Evolutionary conservation across 2,888 invertebrate genomes (phyloP), one percentile per base, ranked within the genome.

Genomic region (Acanthosepion pharaonis): DNA sequence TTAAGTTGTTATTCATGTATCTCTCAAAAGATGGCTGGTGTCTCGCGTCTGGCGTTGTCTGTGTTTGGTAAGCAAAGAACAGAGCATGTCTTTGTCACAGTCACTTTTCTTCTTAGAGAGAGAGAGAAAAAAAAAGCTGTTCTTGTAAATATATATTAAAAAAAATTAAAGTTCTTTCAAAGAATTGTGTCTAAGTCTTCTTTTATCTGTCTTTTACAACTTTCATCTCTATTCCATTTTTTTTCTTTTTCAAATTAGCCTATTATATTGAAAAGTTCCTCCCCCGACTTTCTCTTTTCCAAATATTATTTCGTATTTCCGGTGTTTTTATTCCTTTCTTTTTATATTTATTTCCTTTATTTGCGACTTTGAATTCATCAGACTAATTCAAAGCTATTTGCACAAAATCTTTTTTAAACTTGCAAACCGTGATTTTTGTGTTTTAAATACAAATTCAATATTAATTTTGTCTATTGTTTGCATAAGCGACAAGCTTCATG

Each of bases 351-450:
- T 78, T 78, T 78, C n/a, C 11, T 33, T 78, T 78, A 33, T 33
- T 78, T 78, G n/a, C 15, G n/a, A 78, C 4, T 78, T 33, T 78
- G n/a, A 78, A 78, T 78, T 78, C 78, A 78, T 78, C 78, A 78
- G n/a, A 78, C 78, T 78, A 78, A 78, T 78, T 78, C 78, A 78
- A 78, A 78, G 78, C n/a, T 78, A 33, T 78, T 78, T 78, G 78
- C 78, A 78, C 33, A 78, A 78, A 78, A 11, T 78, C 78, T 78
- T 78, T 78, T 78, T n/a, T 8, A 78, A 78, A 78, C 33, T 78
- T 33, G 78, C n/a, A 78, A 78, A 78, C 78, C 18, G 15, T 11
- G 15, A 78, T 78, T 78, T 78, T 78, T 78, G 78, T 33, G 78
- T 33, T 78, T 28, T 78, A n/a, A n/a, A 78, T 78, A 78, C n/a